phyloP scores from a whole-genome alignment of 2,888 invertebrate genomes.

The Cyrtodaria siliqua region DNA sequence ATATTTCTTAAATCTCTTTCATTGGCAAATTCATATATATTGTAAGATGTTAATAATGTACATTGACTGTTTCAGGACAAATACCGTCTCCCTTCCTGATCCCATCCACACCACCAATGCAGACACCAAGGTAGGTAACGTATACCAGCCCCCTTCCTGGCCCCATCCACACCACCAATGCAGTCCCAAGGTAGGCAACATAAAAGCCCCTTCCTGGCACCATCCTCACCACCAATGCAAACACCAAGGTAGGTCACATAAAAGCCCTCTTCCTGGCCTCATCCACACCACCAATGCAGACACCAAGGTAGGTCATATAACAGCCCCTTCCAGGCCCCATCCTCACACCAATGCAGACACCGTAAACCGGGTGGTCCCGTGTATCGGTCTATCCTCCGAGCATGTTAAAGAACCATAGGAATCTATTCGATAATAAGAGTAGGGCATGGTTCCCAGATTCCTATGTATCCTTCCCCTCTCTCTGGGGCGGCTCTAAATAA shows the following conservation, averaged over 20 bases:
- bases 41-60: too few species aligned
- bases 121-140: constrained; percentile 66
- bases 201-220: constrained; percentile 45
- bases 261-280: constrained; percentile 43
- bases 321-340: too few species aligned
- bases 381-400: too few species aligned
- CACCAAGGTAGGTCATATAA: constrained; percentile 68
- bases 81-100: constrained; percentile 41
- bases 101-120: constrained; percentile 55
- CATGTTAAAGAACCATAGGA: too few species aligned
- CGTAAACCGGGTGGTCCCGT: too few species aligned
- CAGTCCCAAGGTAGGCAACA: constrained; percentile 65
- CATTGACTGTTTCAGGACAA: constrained; percentile 58
- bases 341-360: too few species aligned
- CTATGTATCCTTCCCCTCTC: too few species aligned
- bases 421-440: too few species aligned
- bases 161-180: constrained; percentile 55
- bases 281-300: constrained; percentile 53
- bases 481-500: too few species aligned
- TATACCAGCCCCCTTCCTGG: constrained; percentile 40
- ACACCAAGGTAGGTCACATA: constrained; percentile 64
- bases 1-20: too few species aligned
- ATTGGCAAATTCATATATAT: too few species aligned
- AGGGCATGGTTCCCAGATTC: too few species aligned
- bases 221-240: constrained; percentile 52